phyloP scores from a whole-genome alignment of 2,888 invertebrate genomes.

The Caenorhabditis plicata region DNA sequence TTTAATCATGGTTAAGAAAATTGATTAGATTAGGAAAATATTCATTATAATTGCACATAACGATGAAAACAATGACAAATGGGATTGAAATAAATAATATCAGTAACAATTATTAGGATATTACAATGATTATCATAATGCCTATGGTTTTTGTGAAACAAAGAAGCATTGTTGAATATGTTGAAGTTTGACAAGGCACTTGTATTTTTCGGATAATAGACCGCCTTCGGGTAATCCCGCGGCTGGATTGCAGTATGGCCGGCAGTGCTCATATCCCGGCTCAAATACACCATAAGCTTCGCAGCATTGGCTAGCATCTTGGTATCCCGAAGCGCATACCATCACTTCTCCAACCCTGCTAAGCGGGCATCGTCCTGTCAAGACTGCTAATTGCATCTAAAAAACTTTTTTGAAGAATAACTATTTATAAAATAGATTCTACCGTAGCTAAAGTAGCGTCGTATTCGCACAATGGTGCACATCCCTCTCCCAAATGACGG shows the following conservation, averaged over 20 bases:
- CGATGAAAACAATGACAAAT: slow-evolving; percentile 6
- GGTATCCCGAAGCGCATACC: slow-evolving; percentile 64
- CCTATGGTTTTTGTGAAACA: slow-evolving; percentile 60
- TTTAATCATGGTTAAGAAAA: no score
- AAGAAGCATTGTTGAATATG: slow-evolving; percentile 64
- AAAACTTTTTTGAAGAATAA: background rate
- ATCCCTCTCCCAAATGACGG: slow-evolving; percentile 60
- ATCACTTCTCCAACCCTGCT: slow-evolving; percentile 63
- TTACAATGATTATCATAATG: background rate
- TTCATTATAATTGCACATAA: slow-evolving; percentile 29
- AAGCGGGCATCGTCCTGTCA: slow-evolving; percentile 63
- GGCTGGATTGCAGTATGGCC: slow-evolving; percentile 64
- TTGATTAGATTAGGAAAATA: slow-evolving; percentile 12
- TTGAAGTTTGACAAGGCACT: slow-evolving; percentile 59
- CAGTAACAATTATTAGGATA: slow-evolving; percentile 8
- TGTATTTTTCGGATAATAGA: slow-evolving; percentile 63
- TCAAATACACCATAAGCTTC: slow-evolving; percentile 63
- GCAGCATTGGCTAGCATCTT: slow-evolving; percentile 63
- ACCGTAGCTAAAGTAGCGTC: slow-evolving; percentile 61
- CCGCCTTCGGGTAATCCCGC: slow-evolving; percentile 63
- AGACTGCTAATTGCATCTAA: slow-evolving; percentile 64
- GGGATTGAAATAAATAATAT: slow-evolving; percentile 1
- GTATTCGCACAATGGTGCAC: slow-evolving; percentile 60
- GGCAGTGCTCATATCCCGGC: slow-evolving; percentile 63
- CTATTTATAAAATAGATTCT: background rate